Base-by-base conservation (phyloP, 2,888 invertebrate species). In the Tortricodes alternella region DNA sequence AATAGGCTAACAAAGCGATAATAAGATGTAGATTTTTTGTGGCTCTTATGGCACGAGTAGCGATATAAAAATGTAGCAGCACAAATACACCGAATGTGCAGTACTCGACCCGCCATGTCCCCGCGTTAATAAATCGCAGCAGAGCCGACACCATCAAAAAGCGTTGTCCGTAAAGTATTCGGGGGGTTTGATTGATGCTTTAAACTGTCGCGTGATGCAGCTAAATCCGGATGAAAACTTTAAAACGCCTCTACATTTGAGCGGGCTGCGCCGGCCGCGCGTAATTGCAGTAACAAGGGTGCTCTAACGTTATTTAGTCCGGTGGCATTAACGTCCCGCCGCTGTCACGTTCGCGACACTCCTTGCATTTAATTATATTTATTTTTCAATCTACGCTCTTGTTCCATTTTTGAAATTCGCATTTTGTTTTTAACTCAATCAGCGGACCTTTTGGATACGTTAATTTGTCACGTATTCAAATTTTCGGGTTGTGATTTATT, bases 261-360 rank as follows among this genome's bases (percentile, higher is more conserved):
- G 60, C 63, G 62, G 64, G 64, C 55, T 38, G 48, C 44, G 8
- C 53, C 49, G 41, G 41, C 49, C 74, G 62, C 67, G 63, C 77
- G 78, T 87, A 85, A 86, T 87, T 85, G 83, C 81, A 79, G 80
- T 80, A 85, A 88, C 89, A 84, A 87, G 85, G 85, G 86, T 84
- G 78, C 85, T 85, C 83, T 85, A 88, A 86, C 84, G 76, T 84
- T 82, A 85, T 88, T 87, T 85, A 83, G 83, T 80, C 81, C 75
- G 71, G 74, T 71, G 77, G 80, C 80, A 83, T 85, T 85, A 85
- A 80, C 76, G 82, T 80, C 78, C 80, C 72, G 74, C 70, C 72
- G 73, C 76, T 77, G 81, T 81, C 80, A 78, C 79, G 80, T 75
- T 68, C 69, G 70, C 75, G 72, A 77, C 78, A 77, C 76, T 71